Evolutionary conservation across 2,113 vertebrate genomes (phyloP).

Genomic region (Nipponia nippon): DNA sequence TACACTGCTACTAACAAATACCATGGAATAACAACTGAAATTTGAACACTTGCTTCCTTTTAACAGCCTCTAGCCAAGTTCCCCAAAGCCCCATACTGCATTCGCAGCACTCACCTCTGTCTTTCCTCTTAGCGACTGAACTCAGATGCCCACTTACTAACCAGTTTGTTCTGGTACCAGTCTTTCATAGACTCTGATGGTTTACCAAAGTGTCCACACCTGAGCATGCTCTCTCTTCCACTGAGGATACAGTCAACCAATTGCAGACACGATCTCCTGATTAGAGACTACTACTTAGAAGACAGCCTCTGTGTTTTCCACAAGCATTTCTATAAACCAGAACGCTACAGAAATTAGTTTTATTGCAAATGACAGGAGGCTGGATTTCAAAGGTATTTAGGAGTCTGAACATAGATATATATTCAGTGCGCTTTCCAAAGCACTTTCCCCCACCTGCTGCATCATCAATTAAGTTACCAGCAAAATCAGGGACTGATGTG

Average conservation of each 20-base stretch:
- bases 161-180: too few species aligned
- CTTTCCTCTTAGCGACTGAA: neutral
- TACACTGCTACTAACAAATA: neutral
- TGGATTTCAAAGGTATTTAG: neutral
- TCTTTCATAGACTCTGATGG: neutral
- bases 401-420: neutral
- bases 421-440: neutral
- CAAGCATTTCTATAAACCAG: neutral
- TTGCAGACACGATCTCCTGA: neutral
- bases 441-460: neutral
- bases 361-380: neutral
- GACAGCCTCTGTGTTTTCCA: neutral
- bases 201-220: neutral
- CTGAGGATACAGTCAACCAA: neutral
- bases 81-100: rapidly evolving
- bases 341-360: neutral
- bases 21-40: neutral
- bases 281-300: neutral
- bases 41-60: neutral
- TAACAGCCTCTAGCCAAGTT: neutral
- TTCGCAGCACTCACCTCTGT: neutral
- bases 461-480: neutral
- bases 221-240: neutral
- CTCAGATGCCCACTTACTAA: rapidly evolving
- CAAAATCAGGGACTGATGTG: neutral